Evolutionary conservation across 2,113 vertebrate species (phyloP).

Genomic region (Speoplatyrhinus poulsoni): DNA sequence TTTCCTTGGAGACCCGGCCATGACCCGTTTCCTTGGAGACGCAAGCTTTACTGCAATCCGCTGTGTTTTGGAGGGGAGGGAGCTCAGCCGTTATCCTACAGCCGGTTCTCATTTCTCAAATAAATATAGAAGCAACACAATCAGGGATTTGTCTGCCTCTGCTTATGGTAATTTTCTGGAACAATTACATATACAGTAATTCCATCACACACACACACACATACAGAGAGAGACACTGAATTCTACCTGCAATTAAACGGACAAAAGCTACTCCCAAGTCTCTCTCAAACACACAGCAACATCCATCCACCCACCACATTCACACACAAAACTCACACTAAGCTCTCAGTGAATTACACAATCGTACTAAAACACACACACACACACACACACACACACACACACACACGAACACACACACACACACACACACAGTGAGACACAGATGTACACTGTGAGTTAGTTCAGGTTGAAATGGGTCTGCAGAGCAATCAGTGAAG

Average conservation of each 20-base stretch:
- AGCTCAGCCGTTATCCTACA: neutral
- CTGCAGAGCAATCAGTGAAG: conserved; percentile 61
- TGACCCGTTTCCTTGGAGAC: neutral
- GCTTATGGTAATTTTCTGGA: conserved; percentile 51
- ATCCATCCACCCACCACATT: conserved; percentile 29
- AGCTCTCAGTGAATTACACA: neutral
- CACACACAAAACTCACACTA: neutral
- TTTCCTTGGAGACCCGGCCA: conserved; percentile 5
- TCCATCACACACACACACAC: conserved; percentile 36
- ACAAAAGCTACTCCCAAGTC: conserved; percentile 18
- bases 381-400: conserved; percentile 5
- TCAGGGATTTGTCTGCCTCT: conserved; percentile 52
- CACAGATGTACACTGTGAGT: conserved; percentile 46
- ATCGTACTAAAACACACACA: conserved; percentile 6
- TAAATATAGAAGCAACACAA: conserved; percentile 59
- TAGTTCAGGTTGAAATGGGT: conserved; percentile 57
- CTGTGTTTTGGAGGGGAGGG: conserved; percentile 17
- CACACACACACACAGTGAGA: conserved; percentile 28
- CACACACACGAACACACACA: too few species aligned
- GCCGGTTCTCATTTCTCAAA: conserved; percentile 34
- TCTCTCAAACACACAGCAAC: conserved; percentile 34
- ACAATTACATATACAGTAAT: conserved; percentile 63
- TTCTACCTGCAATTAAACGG: conserved; percentile 43
- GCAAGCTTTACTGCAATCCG: conserved; percentile 17
- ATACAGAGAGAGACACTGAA: conserved; percentile 30